A percentile compares a stretch with the other conserved stretches of the same genome.
phyloP scores from a whole-genome alignment of 2,888 invertebrate genomes.

The Lumbricus terrestris region DNA sequence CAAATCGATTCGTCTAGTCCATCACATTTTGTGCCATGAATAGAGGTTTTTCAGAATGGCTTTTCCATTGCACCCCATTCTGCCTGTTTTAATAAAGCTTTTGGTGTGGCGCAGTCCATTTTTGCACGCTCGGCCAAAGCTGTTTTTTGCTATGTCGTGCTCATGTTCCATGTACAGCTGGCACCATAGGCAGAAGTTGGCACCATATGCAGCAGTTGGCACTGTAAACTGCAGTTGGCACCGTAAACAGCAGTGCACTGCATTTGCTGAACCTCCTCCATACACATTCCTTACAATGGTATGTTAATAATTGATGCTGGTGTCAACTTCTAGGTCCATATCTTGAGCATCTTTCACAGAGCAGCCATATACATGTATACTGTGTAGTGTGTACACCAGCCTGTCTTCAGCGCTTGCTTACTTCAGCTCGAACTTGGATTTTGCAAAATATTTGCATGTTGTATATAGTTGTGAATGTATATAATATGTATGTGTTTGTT shows the following conservation, averaged over 20 bases:
- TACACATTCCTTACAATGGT: neutral
- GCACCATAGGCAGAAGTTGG: no score
- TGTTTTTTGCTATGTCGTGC: no score
- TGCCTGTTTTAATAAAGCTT: no score
- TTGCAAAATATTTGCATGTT: neutral
- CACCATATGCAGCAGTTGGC: no score
- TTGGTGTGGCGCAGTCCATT: no score
- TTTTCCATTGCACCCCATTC: neutral
- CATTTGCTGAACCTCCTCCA: neutral
- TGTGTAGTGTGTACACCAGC: no score
- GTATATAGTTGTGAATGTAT: no score
- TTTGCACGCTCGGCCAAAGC: no score
- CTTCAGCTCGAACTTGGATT: neutral
- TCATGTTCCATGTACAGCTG: no score
- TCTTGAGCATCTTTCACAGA: neutral
- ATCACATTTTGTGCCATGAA: neutral
- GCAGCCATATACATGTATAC: no score
- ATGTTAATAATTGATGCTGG: neutral
- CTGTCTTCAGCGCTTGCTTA: neutral
- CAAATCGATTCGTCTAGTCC: neutral
- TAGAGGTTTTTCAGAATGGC: neutral
- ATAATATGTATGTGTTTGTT: no score
- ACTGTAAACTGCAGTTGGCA: neutral
- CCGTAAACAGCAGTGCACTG: neutral
- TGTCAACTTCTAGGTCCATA: neutral